Conservation (phyloP, 2,797 vertebrate genomes). For the Siniperca scherzeri region DNA sequence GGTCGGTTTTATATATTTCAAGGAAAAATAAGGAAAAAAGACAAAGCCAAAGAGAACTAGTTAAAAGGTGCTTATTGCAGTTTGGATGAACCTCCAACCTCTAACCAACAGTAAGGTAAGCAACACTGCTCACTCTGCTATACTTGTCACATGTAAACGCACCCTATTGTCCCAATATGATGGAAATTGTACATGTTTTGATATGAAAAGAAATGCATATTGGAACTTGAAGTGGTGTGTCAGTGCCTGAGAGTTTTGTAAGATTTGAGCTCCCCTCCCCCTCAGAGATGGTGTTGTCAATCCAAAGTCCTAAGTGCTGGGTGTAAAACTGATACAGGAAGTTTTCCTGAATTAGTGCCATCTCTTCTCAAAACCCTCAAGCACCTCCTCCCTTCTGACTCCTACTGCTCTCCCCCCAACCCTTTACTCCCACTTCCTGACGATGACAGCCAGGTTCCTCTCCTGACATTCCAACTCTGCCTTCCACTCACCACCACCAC, state of each 20-base stretch:
- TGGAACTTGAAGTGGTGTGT: neutral
- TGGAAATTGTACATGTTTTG: neutral
- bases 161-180: slow-evolving; percentile 16
- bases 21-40: neutral
- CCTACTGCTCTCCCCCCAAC: slow-evolving; percentile 67
- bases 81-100: neutral
- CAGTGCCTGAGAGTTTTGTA: neutral
- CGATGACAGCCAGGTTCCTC: slow-evolving; percentile 70
- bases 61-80: neutral
- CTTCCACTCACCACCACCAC: slow-evolving; percentile 45
- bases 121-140: neutral
- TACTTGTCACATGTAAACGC: neutral
- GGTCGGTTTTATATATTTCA: neutral
- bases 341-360: slow-evolving; percentile 86
- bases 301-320: neutral
- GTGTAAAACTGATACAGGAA: slow-evolving; percentile 80
- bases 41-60: neutral
- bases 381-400: slow-evolving; percentile 23
- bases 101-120: neutral
- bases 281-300: slow-evolving; percentile 11
- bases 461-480: slow-evolving; percentile 71
- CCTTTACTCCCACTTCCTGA: slow-evolving; percentile 73
- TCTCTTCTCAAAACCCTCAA: slow-evolving; percentile 80
- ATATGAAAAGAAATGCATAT: neutral
- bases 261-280: slow-evolving; percentile 79